phyloP scores from a whole-genome alignment of 2,797 vertebrate species.

The Lutjanus campechanus region DNA sequence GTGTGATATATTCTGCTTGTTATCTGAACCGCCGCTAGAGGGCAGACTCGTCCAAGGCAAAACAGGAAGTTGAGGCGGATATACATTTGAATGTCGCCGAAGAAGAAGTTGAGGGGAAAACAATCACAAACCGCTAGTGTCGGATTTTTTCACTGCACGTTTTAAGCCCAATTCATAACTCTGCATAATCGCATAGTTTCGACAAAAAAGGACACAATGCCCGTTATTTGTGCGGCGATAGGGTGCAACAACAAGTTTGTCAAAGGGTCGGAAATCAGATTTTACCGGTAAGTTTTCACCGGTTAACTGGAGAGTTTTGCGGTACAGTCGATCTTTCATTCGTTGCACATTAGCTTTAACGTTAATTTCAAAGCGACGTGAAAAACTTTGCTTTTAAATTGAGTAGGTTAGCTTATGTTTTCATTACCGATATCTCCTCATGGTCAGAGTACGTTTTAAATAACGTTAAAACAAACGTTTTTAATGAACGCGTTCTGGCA shows the following conservation, averaged over 20 bases:
- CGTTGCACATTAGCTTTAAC: background rate
- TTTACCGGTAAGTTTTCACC: slow-evolving; percentile 83
- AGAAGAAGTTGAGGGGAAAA: slow-evolving; percentile 38
- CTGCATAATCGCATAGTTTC: background rate
- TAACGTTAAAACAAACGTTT: too few species aligned
- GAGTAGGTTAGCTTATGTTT: too few species aligned
- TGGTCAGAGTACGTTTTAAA: fast-evolving
- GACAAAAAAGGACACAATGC: slow-evolving; percentile 70
- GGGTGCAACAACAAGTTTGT: slow-evolving; percentile 88
- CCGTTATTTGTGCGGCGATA: slow-evolving; percentile 85
- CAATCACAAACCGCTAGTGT: background rate
- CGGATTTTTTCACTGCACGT: fast-evolving
- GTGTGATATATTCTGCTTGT: background rate
- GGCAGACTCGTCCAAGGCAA: background rate
- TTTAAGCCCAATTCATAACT: background rate
- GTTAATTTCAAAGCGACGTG: background rate
- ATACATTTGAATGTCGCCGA: background rate
- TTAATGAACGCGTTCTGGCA: background rate
- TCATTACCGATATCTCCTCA: fast-evolving
- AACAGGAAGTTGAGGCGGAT: slow-evolving; percentile 27
- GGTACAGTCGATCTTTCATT: too few species aligned
- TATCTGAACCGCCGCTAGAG: slow-evolving; percentile 14
- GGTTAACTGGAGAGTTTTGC: too few species aligned
- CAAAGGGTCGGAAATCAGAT: slow-evolving; percentile 87
- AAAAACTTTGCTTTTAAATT: background rate